phyloP scores from a whole-genome alignment of 2,888 invertebrate genomes.

The Mimumesa dahlbomi region DNA sequence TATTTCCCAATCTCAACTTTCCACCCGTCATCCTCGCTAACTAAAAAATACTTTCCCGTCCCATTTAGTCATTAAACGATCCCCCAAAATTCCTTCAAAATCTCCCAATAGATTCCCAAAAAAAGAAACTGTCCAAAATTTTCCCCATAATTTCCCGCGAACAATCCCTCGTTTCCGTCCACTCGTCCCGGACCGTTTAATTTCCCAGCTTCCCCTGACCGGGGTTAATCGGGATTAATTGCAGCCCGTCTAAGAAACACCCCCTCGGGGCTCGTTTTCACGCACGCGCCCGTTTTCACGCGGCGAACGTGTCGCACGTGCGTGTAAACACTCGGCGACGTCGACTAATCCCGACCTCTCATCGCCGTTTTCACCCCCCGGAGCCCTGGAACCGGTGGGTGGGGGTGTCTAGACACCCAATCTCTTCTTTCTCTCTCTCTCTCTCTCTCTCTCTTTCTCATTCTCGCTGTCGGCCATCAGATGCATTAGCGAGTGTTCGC shows the following conservation, averaged over 20 bases:
- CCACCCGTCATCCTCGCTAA: too few relatives aligned
- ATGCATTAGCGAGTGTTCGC: conserved; percentile 34
- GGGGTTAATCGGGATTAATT: not conserved
- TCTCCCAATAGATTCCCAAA: too few relatives aligned
- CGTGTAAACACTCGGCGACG: not conserved
- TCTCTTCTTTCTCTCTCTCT: conserved; percentile 5
- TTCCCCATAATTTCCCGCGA: too few relatives aligned
- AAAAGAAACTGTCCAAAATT: too few relatives aligned
- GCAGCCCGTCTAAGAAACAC: not conserved
- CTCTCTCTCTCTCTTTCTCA: conserved; percentile 16
- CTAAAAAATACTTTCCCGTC: too few relatives aligned
- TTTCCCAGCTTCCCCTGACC: too few relatives aligned
- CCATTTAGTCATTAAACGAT: too few relatives aligned
- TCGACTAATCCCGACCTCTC: conserved; percentile 2
- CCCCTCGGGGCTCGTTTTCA: not conserved
- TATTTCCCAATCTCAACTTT: too few relatives aligned
- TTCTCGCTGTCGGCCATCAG: conserved; percentile 3
- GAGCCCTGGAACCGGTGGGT: conserved; percentile 35
- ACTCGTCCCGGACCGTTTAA: too few relatives aligned
- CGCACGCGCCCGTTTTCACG: too few relatives aligned
- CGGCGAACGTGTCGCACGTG: not conserved
- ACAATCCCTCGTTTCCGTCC: too few relatives aligned
- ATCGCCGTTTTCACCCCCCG: conserved; percentile 31
- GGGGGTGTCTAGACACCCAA: conserved; percentile 62
- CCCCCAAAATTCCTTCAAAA: too few relatives aligned